Evolutionary conservation across 64 coral and sea anemone genomes (phyloP), one percentile per base, ranked within the genome.

Genomic region (Stichodactyla helianthus): DNA sequence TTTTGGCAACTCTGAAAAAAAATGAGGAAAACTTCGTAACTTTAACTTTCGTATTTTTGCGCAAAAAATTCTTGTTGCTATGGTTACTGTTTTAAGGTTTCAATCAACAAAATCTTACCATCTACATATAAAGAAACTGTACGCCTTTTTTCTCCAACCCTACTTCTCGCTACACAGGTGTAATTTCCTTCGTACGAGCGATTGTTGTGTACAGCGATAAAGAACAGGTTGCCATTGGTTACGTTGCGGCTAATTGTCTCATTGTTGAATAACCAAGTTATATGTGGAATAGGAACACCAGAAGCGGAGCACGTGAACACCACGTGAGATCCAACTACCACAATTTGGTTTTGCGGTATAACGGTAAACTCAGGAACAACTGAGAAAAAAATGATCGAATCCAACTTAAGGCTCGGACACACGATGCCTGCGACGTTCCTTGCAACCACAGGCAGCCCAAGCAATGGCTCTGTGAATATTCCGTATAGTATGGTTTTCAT

Each of bases 351-450:
- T 10, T 35, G 31, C 60, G 90, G 89, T 18, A 54, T 10, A 26
- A 28, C 82, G 23, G 62, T 22, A 28, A 92, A 87, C 85, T 92
- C 85, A 6, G 90, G 90, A 11, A 51, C 52, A 87, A 92, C 90
- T 92, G 10, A 81, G 56, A 56, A 13, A 65, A 28, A 91, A 91
- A 16, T 1, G 77, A 79, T 5, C 0, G 18, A 20, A 68, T 68
- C 25, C 4, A 68, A n/a, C 9, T n/a, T 60, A 5, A 60, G 18
- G 18, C 17, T 17, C 18, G 59, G 9, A 60, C 4, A 22, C n/a
- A 7, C 19, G n/a, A 68, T n/a, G 0, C 35, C 35, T 44, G 35
- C 35, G 35, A 44, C 35, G 35, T 44, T 44, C 1, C 35, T 44
- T 44, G 35, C 35, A 44, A 44, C 35, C n/a, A n/a, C n/a, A n/a